Percentiles rank a stretch among this genome's conserved stretches.
Evolutionary conservation across 30 jellyfish, hydroid and myxozoan genomes (phyloP).

Genomic region (Phacellophora camtschatica): DNA sequence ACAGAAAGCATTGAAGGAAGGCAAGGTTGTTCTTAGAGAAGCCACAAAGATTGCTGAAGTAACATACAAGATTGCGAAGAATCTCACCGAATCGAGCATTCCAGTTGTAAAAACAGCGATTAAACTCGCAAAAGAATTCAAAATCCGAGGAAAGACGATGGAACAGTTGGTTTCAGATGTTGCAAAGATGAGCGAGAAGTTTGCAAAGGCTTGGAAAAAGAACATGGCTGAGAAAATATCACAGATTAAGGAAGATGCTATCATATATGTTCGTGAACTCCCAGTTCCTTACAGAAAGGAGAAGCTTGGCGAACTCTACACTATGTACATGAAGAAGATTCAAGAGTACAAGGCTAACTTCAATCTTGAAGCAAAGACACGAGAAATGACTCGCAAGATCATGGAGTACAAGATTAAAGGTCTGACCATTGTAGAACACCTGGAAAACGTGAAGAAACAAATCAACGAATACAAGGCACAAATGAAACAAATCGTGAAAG

Average conservation of each 20-base stretch:
- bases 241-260: constrained; percentile 13
- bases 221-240: constrained; percentile 27
- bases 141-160: constrained; percentile 88
- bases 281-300: constrained; percentile 91
- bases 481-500: constrained; percentile 20
- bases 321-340: constrained; percentile 23
- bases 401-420: constrained; percentile 59
- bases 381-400: constrained; percentile 28
- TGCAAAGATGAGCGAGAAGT: constrained; percentile 8
- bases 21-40: constrained; percentile 30
- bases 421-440: constrained; percentile 66
- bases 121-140: constrained; percentile 85
- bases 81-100: constrained; percentile 84
- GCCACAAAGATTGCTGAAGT: constrained; percentile 39
- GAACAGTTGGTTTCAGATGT: constrained; percentile 70
- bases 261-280: constrained; percentile 22
- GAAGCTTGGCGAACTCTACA: constrained; percentile 69
- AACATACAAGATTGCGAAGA: constrained; percentile 55
- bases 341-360: constrained; percentile 65
- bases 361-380: constrained; percentile 57
- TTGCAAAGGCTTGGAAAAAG: constrained; percentile 38
- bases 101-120: constrained; percentile 95
- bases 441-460: constrained; percentile 24
- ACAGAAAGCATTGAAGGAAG: constrained; percentile 5
- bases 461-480: constrained; percentile 17